Evolutionary conservation across 2,888 invertebrate genomes (phyloP), one percentile per base, ranked within the genome.

Genomic region (Yponomeuta sedellus): DNA sequence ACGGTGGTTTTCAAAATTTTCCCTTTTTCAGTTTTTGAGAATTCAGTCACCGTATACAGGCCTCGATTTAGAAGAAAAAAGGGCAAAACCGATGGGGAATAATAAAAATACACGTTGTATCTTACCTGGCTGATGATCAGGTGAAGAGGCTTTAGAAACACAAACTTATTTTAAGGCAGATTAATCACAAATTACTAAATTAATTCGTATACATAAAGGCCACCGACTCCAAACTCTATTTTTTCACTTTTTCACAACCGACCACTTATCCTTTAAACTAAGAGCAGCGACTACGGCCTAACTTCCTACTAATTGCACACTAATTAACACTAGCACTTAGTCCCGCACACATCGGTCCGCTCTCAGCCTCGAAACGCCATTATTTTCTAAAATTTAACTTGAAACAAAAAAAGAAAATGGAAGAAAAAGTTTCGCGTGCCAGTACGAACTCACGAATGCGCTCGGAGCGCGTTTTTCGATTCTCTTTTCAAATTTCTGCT

Each of bases 391-490:
- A 73, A 72, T 66, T 66, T 70, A 75, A 77, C 73, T 72, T 65
- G 66, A 70, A 75, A 63, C 44, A 22, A 81, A 81, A 80, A 80
- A 76, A 69, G 70, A 74, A 77, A 76, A 81, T 78, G 76, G 81
- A 88, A 88, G 83, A 89, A 89, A 87, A 88, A 83, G 86, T 81
- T 86, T 85, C 89, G 85, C 88, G 89, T 86, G 85, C 86, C 88
- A 83, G 84, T 79, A 87, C 88, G 84, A 84, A 82, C 84, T 83
- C 80, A 75, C 87, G 85, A 88, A 88, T 88, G 89, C 86, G 83
- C 78, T 74, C 66, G 44, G 65, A 66, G 39, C 81, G 75, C 76
- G 73, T 79, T 77, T 81, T 84, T 83, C 78, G 80, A 84, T 82
- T 79, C 78, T 77, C 86, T 88, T 89, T 88, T 84, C 83, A 25